A percentile compares a stretch with the other conserved stretches of the same genome.
These are phyloP conservation scores for Urosaurus nigricauda DNA, from an alignment of 2,797 vertebrate species.

Conservation along the genomic window DNA sequence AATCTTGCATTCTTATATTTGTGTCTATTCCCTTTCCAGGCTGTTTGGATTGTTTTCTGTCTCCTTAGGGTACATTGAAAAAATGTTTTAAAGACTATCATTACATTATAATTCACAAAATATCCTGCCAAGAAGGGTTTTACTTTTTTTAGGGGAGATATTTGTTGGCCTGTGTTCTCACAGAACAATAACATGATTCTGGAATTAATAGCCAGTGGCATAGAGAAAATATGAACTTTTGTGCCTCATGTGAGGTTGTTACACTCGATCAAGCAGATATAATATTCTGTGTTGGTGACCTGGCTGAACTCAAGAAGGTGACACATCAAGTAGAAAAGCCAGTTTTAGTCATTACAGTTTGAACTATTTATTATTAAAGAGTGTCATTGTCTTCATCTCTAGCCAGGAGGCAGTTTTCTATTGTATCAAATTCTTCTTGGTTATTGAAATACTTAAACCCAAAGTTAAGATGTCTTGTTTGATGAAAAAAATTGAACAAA, in stretches of 20 bases:
- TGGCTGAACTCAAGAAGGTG: constrained; percentile 28
- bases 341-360: constrained; percentile 34
- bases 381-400: constrained; percentile 27
- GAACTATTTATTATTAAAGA: not conserved
- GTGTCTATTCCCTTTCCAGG: constrained; percentile 25
- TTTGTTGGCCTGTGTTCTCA: constrained; percentile 41
- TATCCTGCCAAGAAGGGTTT: not conserved
- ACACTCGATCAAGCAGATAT: constrained; percentile 49
- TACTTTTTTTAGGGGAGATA: not conserved
- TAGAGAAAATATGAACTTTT: constrained; percentile 49
- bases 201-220: constrained; percentile 55
- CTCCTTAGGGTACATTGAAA: constrained; percentile 32
- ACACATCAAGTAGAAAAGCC: constrained; percentile 42
- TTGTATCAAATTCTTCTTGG: accelerated
- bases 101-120: constrained; percentile 8
- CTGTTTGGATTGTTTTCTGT: constrained; percentile 49
- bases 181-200: constrained; percentile 42
- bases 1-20: constrained; percentile 20
- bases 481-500: constrained; percentile 29
- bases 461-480: constrained; percentile 20
- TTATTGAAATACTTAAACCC: constrained; percentile 58
- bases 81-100: constrained; percentile 34
- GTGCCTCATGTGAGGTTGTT: constrained; percentile 46
- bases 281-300: constrained; percentile 33
- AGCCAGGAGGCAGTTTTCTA: constrained; percentile 43